Evolutionary conservation across 2,113 vertebrate species (phyloP).

Genomic region (Redunca redunca): DNA sequence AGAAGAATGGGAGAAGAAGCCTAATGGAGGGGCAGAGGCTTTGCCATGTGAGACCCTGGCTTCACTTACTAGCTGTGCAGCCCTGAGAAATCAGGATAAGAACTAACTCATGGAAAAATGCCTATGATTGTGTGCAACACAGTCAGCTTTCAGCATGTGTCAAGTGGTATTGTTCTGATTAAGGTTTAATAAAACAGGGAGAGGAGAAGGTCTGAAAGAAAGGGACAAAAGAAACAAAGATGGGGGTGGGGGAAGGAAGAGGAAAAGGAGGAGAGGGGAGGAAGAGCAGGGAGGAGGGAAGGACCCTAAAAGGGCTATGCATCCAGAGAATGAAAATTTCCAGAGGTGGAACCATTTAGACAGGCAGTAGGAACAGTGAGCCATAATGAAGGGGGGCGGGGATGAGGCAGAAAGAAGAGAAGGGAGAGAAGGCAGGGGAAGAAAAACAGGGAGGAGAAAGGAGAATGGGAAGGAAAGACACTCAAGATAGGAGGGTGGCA

Average conservation of each 20-base stretch:
- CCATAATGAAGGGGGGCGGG: not conserved
- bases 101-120: not conserved
- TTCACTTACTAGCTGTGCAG: not conserved
- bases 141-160: not conserved
- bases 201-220: not conserved
- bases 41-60: conserved; percentile 53
- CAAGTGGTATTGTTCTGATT: not conserved
- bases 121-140: not conserved
- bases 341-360: not conserved
- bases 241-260: not conserved
- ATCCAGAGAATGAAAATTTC: not conserved
- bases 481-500: not conserved
- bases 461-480: not conserved
- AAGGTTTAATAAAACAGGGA: not conserved
- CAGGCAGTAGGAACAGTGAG: not conserved
- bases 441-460: not conserved
- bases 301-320: not conserved
- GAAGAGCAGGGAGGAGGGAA: not conserved
- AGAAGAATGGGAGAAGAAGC: not conserved
- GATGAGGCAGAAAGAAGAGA: not conserved
- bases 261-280: not conserved
- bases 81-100: not conserved
- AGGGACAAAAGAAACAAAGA: not conserved
- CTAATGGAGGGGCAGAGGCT: not conserved
- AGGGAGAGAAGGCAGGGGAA: not conserved